Evolutionary conservation across 2,888 invertebrate genomes (phyloP), one percentile per base, ranked within the genome.

Genomic region (Argynnis bischoffii): DNA sequence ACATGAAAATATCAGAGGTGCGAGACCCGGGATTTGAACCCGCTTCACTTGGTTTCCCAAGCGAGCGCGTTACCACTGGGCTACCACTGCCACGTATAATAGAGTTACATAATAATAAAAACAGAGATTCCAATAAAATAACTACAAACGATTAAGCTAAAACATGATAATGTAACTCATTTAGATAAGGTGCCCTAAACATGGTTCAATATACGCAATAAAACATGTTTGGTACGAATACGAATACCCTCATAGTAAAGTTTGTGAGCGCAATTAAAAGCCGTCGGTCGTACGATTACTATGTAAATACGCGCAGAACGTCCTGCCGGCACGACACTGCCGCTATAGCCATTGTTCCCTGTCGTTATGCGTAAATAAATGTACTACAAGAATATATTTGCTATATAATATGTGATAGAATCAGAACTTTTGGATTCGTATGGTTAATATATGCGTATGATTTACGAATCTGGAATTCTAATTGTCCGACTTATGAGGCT

Each of bases 271-370:
- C 86, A 88, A 89, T 89, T 89, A 89, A 88, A 86, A 79, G 78
- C 80, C 82, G 76, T 74, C 80, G 82, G 76, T 73, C 50, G 79
- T 81, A 79, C 78, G 77, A 75, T 90, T 89, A 87, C 85, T 86
- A 90, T 90, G 90, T 88, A 89, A 89, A 90, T 89, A 84, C 77
- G 73, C 77, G 70, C 70, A 81, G 81, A 83, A 87, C 83, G 87
- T 81, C 78, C 79, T 77, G 81, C 86, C 50, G 86, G 84, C 86
- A 84, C 79, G 63, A 54, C 35, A 66, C 26, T 53, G 57, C 63
- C 48, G 47, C 55, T n/a, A 31, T 16, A 53, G 57, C 56, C 54
- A 61, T 51, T 61, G 61, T 61, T 57, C 51, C 18, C 35, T 35
- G 47, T 3, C 13, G 3, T 35, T 51, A 8, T 35, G 13, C 16